Base-by-base conservation (phyloP, 2,888 invertebrate species). In the Eudiplozoon nipponicum region DNA sequence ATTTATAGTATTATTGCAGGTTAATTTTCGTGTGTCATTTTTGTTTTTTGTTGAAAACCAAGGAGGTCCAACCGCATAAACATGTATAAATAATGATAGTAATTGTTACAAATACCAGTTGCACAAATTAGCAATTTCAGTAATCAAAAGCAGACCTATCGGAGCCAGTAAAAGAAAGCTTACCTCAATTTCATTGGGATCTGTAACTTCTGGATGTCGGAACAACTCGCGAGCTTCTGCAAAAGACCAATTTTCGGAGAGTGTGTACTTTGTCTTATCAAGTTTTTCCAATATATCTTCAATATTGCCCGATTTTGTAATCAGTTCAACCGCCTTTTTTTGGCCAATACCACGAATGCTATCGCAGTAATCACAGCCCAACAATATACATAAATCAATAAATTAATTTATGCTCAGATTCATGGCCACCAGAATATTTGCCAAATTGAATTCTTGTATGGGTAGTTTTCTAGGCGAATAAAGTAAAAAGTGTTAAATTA, bases 331-430 rank as follows among this genome's bases (percentile, higher is more conserved):
- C 1, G 94, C 90, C 43, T 78, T 67, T 56, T 94, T 94, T 2
- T 86, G 90, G 0, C 94, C 94, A 46, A 64, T 59, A 21, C 63
- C 63, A 49, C 70, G 68, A 50, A 98, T 90, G 15, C 74, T 74
- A 35, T 77, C 76, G 51, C 86, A 90, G 60, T 98, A 98, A 63
- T 98, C 94, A 55, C 94, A 98, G n/a, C 94, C 94, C 34, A 98
- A 65, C 33, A 98, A 66, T 47, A 98, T 98, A 56, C 94, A 94
- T 17, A 98, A 64, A 63, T 98, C 94, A 45, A 90, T 76, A 56
- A 98, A 94, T 74, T 84, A 56, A 20, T 69, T 67, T 38, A 70
- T 69, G 2, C 65, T 67, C 18, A 90, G 59, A 45, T 70, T 70
- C 43, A 90, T 61, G 1, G 72, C 78, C 44, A 70, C 67, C 13